Percentiles rank a stretch among this genome's conserved stretches.
These are phyloP conservation scores for Pterocles gutturalis DNA, from an alignment of 2,113 vertebrate genomes.

Conservation along the genomic window DNA sequence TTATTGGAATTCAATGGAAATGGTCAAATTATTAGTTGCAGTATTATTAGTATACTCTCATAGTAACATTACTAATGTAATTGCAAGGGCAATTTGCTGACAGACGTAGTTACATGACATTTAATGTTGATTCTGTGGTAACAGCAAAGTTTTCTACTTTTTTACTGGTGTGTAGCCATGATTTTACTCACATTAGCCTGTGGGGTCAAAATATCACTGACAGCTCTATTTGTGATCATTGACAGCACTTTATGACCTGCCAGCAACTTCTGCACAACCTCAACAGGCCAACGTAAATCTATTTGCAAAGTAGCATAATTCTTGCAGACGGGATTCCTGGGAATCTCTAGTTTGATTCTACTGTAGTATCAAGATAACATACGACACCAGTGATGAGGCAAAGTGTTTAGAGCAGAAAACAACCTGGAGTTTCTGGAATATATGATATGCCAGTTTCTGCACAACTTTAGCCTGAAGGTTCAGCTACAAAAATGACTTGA, in stretches of 20 bases:
- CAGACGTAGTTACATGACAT: background rate
- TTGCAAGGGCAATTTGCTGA: background rate
- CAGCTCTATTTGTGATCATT: background rate
- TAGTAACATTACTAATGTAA: background rate
- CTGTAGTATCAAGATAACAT: slow-evolving; percentile 1
- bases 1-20: background rate
- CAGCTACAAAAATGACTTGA: background rate
- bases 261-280: background rate
- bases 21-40: background rate
- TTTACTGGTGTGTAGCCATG: background rate
- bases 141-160: background rate
- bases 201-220: background rate
- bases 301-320: background rate
- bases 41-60: background rate
- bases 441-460: background rate
- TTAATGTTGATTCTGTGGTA: background rate
- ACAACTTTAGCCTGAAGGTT: background rate
- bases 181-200: background rate
- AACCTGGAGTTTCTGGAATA: background rate
- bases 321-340: background rate
- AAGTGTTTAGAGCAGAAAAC: background rate
- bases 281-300: background rate
- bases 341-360: background rate
- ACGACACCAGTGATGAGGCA: background rate
- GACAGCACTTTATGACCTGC: background rate